Evolutionary conservation across 2,888 invertebrate species (phyloP).

Genomic region (Agrenia bidenticulata): DNA sequence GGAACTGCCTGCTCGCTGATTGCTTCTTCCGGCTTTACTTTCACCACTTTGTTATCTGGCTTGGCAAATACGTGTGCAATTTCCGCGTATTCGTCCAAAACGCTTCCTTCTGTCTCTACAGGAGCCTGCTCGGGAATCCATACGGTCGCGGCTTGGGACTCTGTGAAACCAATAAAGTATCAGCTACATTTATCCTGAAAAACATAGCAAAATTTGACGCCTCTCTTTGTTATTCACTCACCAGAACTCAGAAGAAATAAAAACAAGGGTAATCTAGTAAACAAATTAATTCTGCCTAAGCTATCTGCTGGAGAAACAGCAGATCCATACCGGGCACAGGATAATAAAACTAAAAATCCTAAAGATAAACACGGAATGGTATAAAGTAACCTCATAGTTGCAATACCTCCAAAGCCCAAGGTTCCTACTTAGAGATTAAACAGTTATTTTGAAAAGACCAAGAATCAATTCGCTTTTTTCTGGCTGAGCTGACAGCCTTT

Average conservation of each 20-base stretch:
- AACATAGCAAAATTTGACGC: no score
- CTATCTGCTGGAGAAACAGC: constrained; percentile 5
- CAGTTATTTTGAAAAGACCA: not conserved
- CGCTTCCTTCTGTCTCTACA: constrained; percentile 29
- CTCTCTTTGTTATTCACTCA: no score
- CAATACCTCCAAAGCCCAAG: not conserved
- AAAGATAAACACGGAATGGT: not conserved
- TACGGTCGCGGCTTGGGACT: constrained; percentile 21
- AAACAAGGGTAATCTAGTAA: constrained; percentile 12
- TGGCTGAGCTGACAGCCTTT: constrained; percentile 10
- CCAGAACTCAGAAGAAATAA: not conserved
- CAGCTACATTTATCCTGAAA: no score
- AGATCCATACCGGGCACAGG: not conserved
- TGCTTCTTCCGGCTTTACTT: constrained; percentile 27
- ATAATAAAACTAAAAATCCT: not conserved
- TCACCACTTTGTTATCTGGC: constrained; percentile 33
- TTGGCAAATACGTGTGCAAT: constrained; percentile 38
- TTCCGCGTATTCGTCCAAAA: constrained; percentile 38
- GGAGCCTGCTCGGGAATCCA: constrained; percentile 32
- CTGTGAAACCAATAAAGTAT: no score
- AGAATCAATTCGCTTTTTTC: not conserved
- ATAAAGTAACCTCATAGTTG: not conserved
- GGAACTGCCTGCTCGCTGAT: constrained; percentile 35
- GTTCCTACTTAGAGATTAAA: not conserved
- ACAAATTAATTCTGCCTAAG: constrained; percentile 8